Evolutionary conservation across 1,140 invertebrate genomes (phyloP), one percentile per base, ranked within the genome.

Genomic region (Ruditapes philippinarum): DNA sequence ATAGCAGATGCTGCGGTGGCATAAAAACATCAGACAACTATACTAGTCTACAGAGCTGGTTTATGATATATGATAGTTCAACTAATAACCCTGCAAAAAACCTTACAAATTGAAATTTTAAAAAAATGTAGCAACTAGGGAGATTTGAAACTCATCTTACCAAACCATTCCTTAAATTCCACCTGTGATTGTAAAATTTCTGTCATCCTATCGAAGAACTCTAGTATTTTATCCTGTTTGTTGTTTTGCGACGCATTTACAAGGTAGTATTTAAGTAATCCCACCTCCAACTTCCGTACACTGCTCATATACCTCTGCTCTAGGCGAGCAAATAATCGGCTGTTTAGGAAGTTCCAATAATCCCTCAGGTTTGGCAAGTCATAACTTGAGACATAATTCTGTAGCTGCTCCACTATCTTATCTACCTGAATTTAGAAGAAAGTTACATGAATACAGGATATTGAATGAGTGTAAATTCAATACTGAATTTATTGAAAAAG

Each of bases 131-230:
- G n/a, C n/a, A n/a, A n/a, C n/a, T n/a, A n/a, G n/a, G n/a, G n/a
- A n/a, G n/a, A n/a, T n/a, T n/a, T n/a, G n/a, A 45, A 45, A 45
- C 5, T 54, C 33, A 42, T 92, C 97, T 96, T 97, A 99, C 98
- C 98, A 96, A 99, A 99, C 99, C 99, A 99, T 93, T 99, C 99
- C 94, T 98, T 99, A 98, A 99, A 99, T 94, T 99, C 98, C 79
- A 97, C 96, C 95, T 98, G 98, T 81, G 97, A 97, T 94, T 99
- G 98, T 38, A 99, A 94, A 93, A 99, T 98, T 74, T 97, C 96
- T 7, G 98, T 97, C 97, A 99, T 97, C 96, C 98, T 98, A 38
- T 97, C 97, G 95, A 99, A 98, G 95, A 99, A 99, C 89, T 99
- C 98, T 4, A 89, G 96, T 62, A 99, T 97, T 96, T 98, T 98